Evolutionary conservation across 1,140 invertebrate species (phyloP).

Genomic region (Hylaeus volcanicus): DNA sequence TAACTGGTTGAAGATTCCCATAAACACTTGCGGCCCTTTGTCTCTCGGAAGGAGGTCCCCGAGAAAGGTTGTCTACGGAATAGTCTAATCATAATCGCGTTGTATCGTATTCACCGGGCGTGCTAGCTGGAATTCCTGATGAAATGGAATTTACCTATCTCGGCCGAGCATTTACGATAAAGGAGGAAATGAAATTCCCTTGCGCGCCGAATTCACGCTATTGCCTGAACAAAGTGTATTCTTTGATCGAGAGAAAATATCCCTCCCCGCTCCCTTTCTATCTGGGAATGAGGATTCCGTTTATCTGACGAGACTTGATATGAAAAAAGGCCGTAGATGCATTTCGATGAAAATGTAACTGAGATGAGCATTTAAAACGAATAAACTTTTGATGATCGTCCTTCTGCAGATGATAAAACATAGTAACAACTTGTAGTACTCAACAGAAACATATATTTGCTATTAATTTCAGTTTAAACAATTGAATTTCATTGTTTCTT

Average conservation of each 20-base stretch:
- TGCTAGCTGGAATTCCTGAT: neutral
- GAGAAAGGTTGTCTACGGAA: neutral
- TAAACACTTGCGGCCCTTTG: too few relatives aligned
- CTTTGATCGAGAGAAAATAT: neutral
- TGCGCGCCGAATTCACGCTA: slow-evolving; percentile 16
- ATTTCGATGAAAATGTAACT: neutral
- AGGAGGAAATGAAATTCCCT: slow-evolving; percentile 30
- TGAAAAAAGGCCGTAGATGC: neutral
- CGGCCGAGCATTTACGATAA: neutral
- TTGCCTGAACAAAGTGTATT: neutral
- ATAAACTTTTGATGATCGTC: too few relatives aligned
- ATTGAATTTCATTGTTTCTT: too few relatives aligned
- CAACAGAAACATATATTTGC: too few relatives aligned
- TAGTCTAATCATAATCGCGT: slow-evolving; percentile 13
- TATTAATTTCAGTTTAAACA: too few relatives aligned
- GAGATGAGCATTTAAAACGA: too few relatives aligned
- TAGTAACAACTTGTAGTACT: too few relatives aligned
- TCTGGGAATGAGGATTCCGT: neutral
- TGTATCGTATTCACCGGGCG: neutral
- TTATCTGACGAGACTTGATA: neutral
- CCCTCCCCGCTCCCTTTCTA: neutral
- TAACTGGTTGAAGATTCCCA: too few relatives aligned
- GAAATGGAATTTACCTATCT: slow-evolving; percentile 17
- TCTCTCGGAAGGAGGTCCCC: neutral
- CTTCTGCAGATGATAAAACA: too few relatives aligned